Evolutionary conservation across 2,797 vertebrate species (phyloP).

Genomic region (Euthynnus affinis): DNA sequence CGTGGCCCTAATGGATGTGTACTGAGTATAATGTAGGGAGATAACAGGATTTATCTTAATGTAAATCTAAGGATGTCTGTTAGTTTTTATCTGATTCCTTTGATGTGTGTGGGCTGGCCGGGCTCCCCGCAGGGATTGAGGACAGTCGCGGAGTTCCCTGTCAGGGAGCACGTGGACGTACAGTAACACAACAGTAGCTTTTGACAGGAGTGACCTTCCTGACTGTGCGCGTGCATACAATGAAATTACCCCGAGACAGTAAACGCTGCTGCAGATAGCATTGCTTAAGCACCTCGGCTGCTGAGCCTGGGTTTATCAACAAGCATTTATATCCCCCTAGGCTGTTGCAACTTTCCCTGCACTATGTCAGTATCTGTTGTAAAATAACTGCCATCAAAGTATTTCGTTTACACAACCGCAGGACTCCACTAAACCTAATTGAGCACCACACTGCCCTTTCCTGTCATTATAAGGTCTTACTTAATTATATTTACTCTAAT

Average conservation of each 20-base stretch:
- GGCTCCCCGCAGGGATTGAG: conserved; percentile 52
- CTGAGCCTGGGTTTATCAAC: background rate
- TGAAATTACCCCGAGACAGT: too few relatives aligned
- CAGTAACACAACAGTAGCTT: conserved; percentile 46
- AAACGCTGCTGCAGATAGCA: background rate
- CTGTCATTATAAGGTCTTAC: background rate
- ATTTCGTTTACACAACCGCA: background rate
- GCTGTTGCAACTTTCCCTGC: too few relatives aligned
- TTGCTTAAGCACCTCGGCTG: background rate
- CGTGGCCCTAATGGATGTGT: conserved; percentile 21
- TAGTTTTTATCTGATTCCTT: conserved; percentile 52
- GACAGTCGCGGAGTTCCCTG: background rate
- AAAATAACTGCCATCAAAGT: background rate
- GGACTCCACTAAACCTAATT: too few relatives aligned
- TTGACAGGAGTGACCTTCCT: background rate
- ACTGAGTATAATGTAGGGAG: conserved; percentile 40
- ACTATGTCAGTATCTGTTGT: background rate
- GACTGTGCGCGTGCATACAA: too few relatives aligned
- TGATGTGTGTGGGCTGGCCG: conserved; percentile 26
- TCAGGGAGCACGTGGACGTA: conserved; percentile 46
- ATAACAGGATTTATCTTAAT: conserved; percentile 60
- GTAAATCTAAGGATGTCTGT: conserved; percentile 57
- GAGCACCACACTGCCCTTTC: background rate
- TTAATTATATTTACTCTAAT: background rate
- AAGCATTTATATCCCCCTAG: background rate